These are phyloP conservation scores for Acanthornis magna DNA, from an alignment of 2,797 vertebrate genomes.

Conservation along the genomic window DNA sequence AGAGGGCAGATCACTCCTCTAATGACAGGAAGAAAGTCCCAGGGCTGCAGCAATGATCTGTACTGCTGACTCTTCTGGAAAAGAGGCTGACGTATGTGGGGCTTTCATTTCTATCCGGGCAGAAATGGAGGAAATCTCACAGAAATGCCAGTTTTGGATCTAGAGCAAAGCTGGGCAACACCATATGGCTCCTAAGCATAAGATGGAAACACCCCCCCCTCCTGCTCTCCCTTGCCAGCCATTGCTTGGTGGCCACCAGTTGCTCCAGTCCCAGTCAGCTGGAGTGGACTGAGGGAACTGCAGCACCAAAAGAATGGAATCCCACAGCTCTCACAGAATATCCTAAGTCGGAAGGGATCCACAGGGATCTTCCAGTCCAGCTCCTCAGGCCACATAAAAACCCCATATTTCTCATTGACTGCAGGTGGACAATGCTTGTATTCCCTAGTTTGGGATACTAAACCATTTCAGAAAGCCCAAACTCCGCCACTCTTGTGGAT, in stretches of 20 bases:
- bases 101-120: not conserved
- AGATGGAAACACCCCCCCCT: not conserved
- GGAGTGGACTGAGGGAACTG: not conserved
- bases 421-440: not conserved
- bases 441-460: not conserved
- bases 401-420: accelerated
- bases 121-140: not conserved
- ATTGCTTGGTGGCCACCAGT: not conserved
- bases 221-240: not conserved
- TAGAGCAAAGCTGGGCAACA: not conserved
- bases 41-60: not conserved
- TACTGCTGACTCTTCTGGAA: not conserved
- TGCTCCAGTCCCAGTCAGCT: not conserved
- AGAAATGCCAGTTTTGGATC: not conserved
- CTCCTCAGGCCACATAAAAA: not conserved
- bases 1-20: not conserved
- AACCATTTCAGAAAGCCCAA: not conserved
- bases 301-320: not conserved
- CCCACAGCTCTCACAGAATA: not conserved
- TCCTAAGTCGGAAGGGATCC: not conserved
- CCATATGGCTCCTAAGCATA: not conserved
- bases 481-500: not conserved
- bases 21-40: not conserved
- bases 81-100: not conserved
- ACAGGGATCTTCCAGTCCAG: not conserved